These are phyloP conservation scores for Chelonoidis abingdonii DNA, from an alignment of 2,113 vertebrate genomes.

Conservation along the genomic window DNA sequence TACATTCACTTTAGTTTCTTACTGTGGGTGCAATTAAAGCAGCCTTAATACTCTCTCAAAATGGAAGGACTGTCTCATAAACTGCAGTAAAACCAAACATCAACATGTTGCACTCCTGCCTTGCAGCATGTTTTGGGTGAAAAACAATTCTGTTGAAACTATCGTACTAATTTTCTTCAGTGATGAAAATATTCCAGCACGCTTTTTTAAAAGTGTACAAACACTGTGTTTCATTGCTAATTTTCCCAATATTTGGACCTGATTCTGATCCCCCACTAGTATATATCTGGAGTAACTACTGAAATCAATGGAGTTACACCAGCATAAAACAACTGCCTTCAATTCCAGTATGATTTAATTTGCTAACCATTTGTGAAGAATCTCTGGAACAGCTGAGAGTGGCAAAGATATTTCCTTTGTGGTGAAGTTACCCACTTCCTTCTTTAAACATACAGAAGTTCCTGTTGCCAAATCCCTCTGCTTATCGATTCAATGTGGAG, in stretches of 20 bases:
- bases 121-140: accelerated
- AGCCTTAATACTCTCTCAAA: background rate
- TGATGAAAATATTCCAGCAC: background rate
- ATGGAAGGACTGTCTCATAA: background rate
- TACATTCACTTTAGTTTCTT: background rate
- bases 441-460: background rate
- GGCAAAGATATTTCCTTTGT: background rate
- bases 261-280: background rate
- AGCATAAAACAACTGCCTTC: background rate
- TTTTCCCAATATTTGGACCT: background rate
- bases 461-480: background rate
- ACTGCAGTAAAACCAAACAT: background rate
- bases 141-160: accelerated
- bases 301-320: background rate
- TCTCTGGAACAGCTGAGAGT: background rate
- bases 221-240: background rate
- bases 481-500: background rate
- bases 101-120: background rate
- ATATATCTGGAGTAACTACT: background rate
- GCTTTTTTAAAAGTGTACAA: background rate
- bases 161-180: background rate
- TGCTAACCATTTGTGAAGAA: background rate
- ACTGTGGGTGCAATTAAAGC: background rate
- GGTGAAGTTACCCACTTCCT: background rate
- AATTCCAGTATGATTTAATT: background rate